phyloP scores from a whole-genome alignment of 2,888 invertebrate species.

The Nomada lathburiana region DNA sequence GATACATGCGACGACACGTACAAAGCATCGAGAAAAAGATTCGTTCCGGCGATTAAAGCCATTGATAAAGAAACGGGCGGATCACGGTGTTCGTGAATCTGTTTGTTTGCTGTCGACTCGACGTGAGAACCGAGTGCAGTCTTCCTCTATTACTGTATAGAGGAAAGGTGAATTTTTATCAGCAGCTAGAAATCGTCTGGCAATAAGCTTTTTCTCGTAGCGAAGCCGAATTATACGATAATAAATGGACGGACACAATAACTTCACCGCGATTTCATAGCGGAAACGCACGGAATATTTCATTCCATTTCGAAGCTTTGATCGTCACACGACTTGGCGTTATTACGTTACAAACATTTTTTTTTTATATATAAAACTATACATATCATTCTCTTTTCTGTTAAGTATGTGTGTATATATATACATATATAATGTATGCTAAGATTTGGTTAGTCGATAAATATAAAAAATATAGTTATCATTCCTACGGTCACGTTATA shows the following conservation, averaged over 20 bases:
- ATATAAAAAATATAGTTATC: conserved; percentile 61
- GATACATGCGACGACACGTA: conserved; percentile 67
- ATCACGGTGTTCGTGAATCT: background rate
- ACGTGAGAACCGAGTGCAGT: background rate
- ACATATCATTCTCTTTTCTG: conserved; percentile 52
- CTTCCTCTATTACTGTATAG: background rate
- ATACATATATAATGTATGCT: conserved; percentile 64
- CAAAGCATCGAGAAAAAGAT: conserved; percentile 58
- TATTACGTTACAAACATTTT: conserved; percentile 28
- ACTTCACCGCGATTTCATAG: background rate
- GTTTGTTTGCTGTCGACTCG: background rate
- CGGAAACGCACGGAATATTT: conserved; percentile 28
- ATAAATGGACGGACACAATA: background rate
- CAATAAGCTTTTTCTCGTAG: conserved; percentile 36
- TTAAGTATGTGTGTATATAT: conserved; percentile 56
- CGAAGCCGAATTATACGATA: conserved; percentile 41
- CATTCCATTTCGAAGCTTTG: conserved; percentile 18
- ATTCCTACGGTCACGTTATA: conserved; percentile 28
- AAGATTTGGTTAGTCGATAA: conserved; percentile 80
- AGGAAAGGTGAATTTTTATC: conserved; percentile 23
- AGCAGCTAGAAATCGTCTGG: conserved; percentile 25
- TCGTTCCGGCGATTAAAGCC: conserved; percentile 42
- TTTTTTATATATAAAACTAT: conserved; percentile 52
- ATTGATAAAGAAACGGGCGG: conserved; percentile 36
- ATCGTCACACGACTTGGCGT: conserved; percentile 34